phyloP scores from a whole-genome alignment of 1,140 invertebrate species.

The Dendrolimus punctatus region DNA sequence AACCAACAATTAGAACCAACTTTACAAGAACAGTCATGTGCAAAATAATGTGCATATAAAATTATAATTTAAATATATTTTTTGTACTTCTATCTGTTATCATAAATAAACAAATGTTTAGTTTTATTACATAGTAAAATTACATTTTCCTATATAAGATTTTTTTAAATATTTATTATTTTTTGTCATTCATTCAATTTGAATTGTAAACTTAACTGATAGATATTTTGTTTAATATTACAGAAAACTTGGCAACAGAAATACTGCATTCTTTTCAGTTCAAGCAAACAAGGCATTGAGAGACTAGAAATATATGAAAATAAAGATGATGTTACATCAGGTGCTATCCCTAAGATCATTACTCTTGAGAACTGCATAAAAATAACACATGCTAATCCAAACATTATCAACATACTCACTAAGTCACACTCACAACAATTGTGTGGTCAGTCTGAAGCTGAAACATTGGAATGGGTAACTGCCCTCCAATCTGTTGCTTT shows the following conservation, averaged over 20 bases:
- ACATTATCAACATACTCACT: constrained; percentile 79
- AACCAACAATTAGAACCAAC: too few species aligned
- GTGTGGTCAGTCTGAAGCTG: constrained; percentile 78
- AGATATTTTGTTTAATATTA: too few species aligned
- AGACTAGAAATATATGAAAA: constrained; percentile 87
- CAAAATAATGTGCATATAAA: too few species aligned
- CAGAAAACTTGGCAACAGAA: constrained; percentile 87
- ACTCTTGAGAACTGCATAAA: constrained; percentile 90
- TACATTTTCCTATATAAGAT: neutral
- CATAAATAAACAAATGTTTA: too few species aligned
- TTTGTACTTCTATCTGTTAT: too few species aligned
- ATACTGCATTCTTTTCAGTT: constrained; percentile 83
- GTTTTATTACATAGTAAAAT: too few species aligned
- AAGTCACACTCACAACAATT: constrained; percentile 82
- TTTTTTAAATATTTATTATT: constrained; percentile 4
- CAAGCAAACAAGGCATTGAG: constrained; percentile 87
- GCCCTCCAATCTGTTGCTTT: constrained; percentile 89
- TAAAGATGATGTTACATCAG: constrained; percentile 79
- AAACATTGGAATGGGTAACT: constrained; percentile 83
- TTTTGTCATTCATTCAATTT: neutral
- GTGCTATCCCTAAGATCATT: constrained; percentile 80
- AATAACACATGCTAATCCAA: constrained; percentile 79
- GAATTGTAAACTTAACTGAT: too few species aligned
- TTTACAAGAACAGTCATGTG: too few species aligned
- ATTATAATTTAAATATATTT: too few species aligned